Percentiles rank a stretch among this genome's conserved stretches.
phyloP scores from a whole-genome alignment of 2,797 vertebrate species.

The Lepidocolaptes lacrymiger region DNA sequence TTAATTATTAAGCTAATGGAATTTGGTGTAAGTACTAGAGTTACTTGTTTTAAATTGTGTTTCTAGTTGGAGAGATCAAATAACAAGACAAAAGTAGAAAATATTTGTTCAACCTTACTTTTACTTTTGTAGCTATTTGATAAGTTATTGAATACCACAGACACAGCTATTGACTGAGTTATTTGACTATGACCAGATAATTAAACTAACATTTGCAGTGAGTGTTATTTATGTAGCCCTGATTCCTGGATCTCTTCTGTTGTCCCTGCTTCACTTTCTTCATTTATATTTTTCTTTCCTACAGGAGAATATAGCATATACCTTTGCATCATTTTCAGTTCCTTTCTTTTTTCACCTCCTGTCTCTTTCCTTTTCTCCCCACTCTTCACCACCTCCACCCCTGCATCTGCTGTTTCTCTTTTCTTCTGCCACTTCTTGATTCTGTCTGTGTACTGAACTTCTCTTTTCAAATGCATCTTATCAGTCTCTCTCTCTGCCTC shows the following conservation, averaged over 20 bases:
- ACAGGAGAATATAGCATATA: not conserved
- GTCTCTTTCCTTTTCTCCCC: conserved; percentile 56
- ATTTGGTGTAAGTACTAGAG: not conserved
- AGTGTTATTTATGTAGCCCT: not conserved
- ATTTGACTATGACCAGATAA: not conserved
- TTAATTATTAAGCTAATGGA: not conserved
- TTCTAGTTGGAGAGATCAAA: not conserved
- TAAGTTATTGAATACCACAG: not conserved
- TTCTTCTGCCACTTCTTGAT: conserved; percentile 52
- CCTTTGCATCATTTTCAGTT: conserved; percentile 50
- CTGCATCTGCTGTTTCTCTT: conserved; percentile 69
- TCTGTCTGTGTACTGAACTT: conserved; percentile 44
- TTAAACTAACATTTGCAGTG: not conserved
- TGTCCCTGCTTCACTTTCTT: not conserved
- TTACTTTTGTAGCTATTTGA: not conserved
- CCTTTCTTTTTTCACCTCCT: conserved; percentile 58
- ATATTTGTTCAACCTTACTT: not conserved
- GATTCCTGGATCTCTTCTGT: not conserved
- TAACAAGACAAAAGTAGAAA: not conserved
- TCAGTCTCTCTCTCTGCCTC: conserved; percentile 32
- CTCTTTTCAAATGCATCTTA: conserved; percentile 39
- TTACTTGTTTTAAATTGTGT: not conserved
- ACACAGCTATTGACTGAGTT: not conserved
- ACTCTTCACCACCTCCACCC: conserved; percentile 61
- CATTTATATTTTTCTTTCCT: not conserved